Evolutionary conservation across 1,140 invertebrate species (phyloP), one percentile per base, ranked within the genome.

Genomic region (Drosophila ironensis): DNA sequence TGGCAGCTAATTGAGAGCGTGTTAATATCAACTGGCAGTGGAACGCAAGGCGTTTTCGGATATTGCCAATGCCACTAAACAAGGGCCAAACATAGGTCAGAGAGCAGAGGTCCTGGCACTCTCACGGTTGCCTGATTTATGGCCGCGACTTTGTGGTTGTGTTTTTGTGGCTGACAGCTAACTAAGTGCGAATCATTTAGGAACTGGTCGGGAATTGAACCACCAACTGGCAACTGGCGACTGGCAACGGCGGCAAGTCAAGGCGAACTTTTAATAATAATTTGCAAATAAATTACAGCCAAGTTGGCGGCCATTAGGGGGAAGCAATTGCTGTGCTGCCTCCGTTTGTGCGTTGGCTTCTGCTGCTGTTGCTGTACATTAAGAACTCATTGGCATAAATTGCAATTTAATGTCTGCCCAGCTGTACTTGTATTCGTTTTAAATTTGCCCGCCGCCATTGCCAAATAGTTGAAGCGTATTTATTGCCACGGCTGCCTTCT

Each of bases 341-440:
- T 53, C n/a, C 59, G 59, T 44, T 30, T 51, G 47, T 46, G 51
- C 51, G 37, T 53, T 67, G 59, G n/a, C n/a, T n/a, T n/a, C 42
- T 63, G 67, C 14, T 57, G 38, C 19, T 38, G 46, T 22, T 45
- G 41, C 44, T 66, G 80, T 87, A 78, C 81, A 87, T 87, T 87
- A 87, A 87, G 82, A 87, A 87, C 81, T 87, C 81, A 87, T 87
- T 87, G 81, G 81, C 81, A 81, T 87, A 87, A 87, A 87, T 87
- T 87, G 81, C 81, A 87, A 87, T 87, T 87, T 87, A 87, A 87
- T 87, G 81, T 87, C 72, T 68, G 80, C 50, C 46, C 27, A 68
- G 33, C 72, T 67, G 73, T n/a, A n/a, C n/a, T 33, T 77, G 73
- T 51, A 59, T 72, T 80, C 75, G 35, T 80, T 74, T 84, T 75